Evolutionary conservation across 2,888 invertebrate genomes (phyloP), one percentile per base, ranked within the genome.

Genomic region (Pyrgus malvae): DNA sequence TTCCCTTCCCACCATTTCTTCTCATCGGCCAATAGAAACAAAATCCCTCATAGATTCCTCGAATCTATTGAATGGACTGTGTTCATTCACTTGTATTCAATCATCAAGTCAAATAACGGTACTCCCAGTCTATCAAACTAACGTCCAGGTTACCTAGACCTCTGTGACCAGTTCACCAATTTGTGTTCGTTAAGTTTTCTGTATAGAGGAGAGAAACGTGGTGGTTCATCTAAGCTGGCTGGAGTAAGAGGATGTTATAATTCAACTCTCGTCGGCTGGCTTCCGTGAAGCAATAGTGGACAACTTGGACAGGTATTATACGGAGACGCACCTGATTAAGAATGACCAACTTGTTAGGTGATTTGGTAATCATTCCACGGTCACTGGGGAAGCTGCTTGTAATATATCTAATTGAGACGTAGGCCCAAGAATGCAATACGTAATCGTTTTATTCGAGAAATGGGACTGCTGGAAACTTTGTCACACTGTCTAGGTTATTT

Each of bases 241-340:
- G 19, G 23, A 64, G 69, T 75, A 78, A 79, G 83, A 84, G 76
- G 76, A 78, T 83, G 83, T 88, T 87, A 81, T 77, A 76, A 88
- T 88, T 83, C 88, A 80, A 66, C 71, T 74, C 76, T 78, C 83
- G 87, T 85, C 69, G 67, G 62, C 61, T 44, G 56, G 80, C 83
- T 88, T 88, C 88, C 86, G 76, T 81, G 88, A 86, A 88, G 64
- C 69, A 57, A 69, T 76, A 75, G 77, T 76, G 74, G 67, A 69
- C 73, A 72, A 69, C 70, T 72, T n/a, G n/a, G n/a, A n/a, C n/a
- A n/a, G 70, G 66, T 72, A 69, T 51, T 53, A 53, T 53, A 45
- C 53, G 45, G 53, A 45, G 29, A 38, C 53, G 25, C 21, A 44
- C 45, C 63, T 63, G 68, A 58, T 63, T 62, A 63, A 65, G 72